Conservation (phyloP, 2,888 invertebrate species). For the Polietes domitor region DNA sequence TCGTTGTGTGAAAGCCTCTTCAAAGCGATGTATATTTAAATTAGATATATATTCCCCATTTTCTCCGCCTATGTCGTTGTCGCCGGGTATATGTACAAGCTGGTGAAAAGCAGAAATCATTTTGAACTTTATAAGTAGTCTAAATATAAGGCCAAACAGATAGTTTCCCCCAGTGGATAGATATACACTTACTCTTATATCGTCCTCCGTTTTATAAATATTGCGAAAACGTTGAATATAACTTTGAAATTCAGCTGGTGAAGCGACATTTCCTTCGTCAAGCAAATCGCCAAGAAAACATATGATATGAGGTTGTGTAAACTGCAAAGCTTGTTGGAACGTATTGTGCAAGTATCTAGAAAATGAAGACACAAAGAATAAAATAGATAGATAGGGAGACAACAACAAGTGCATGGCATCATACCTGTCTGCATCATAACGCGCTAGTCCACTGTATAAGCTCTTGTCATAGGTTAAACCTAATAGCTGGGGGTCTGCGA, state of each 20-base stretch:
- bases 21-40: constrained; percentile 88
- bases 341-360: constrained; percentile 88
- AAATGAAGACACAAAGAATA: background rate
- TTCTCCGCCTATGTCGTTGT: constrained; percentile 99
- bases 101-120: constrained; percentile 80
- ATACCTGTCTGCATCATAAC: constrained; percentile 95
- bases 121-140: constrained; percentile 69
- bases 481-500: constrained; percentile 96
- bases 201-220: constrained; percentile 81
- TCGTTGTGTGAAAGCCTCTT: constrained; percentile 87
- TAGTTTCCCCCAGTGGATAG: no score
- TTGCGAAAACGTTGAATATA: constrained; percentile 88
- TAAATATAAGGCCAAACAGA: no score
- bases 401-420: background rate
- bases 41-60: constrained; percentile 85
- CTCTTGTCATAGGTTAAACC: constrained; percentile 89
- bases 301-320: constrained; percentile 90
- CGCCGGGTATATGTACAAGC: constrained; percentile 95
- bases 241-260: constrained; percentile 85
- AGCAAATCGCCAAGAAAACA: constrained; percentile 96
- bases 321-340: constrained; percentile 86
- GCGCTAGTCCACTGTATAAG: constrained; percentile 86
- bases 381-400: no score
- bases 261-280: constrained; percentile 95
- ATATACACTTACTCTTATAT: constrained; percentile 73